Conservation (phyloP, 2,888 invertebrate genomes). For the Thecocarcelia acutangulata region DNA sequence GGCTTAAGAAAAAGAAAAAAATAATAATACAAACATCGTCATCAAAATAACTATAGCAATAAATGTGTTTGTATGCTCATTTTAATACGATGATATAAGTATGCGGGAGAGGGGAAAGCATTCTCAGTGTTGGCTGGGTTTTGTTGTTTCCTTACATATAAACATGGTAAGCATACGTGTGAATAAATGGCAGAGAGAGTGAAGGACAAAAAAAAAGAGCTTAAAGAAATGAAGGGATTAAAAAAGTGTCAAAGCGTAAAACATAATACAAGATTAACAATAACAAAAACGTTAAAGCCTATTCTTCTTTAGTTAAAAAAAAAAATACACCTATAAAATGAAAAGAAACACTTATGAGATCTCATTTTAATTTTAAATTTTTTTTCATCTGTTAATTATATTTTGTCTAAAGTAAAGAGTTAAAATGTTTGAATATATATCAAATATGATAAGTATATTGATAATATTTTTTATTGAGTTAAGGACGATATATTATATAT, state of each 20-base stretch:
- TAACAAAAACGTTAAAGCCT: constrained; percentile 26
- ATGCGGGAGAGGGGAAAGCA: not conserved
- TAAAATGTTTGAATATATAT: too few relatives aligned
- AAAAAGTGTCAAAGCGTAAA: constrained; percentile 64
- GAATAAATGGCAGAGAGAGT: constrained; percentile 23
- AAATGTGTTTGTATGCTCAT: not conserved
- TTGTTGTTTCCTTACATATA: not conserved
- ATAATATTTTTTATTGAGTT: too few relatives aligned
- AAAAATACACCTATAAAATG: too few relatives aligned
- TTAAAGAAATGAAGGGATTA: constrained; percentile 12
- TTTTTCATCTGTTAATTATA: too few relatives aligned
- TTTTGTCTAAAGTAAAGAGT: too few relatives aligned
- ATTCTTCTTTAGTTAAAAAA: not conserved
- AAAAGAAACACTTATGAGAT: too few relatives aligned
- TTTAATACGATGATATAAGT: not conserved
- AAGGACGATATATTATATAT: too few relatives aligned
- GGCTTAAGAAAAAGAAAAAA: constrained; percentile 18
- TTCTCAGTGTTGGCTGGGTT: not conserved
- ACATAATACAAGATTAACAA: constrained; percentile 47
- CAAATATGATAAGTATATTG: too few relatives aligned
- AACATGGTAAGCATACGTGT: constrained; percentile 18
- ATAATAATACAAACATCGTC: constrained; percentile 29
- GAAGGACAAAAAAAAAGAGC: not conserved
- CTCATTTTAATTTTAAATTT: too few relatives aligned
- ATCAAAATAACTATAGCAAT: constrained; percentile 38